Conservation (phyloP, 2,113 vertebrate species). For the Malurus elegans region DNA sequence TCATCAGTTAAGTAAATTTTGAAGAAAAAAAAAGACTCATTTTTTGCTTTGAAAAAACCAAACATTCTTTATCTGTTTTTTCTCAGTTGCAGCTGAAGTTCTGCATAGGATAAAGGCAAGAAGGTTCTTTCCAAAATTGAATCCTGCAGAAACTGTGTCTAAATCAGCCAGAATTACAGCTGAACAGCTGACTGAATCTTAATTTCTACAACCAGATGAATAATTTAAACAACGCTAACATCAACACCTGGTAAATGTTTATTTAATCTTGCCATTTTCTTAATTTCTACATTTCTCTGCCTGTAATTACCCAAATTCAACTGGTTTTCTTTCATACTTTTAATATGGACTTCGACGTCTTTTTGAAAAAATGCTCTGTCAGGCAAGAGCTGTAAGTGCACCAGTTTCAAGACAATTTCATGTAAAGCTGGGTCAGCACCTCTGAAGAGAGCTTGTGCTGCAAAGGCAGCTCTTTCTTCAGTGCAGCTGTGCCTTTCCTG, state of each 20-base stretch:
- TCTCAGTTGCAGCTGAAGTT: not conserved
- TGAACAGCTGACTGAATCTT: not conserved
- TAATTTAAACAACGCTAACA: not conserved
- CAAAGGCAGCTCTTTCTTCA: not conserved
- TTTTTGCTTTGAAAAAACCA: not conserved
- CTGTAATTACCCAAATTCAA: not conserved
- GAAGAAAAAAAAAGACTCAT: not conserved
- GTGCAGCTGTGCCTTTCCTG: not conserved
- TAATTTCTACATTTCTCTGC: not conserved
- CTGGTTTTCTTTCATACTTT: not conserved
- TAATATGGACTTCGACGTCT: rapidly evolving
- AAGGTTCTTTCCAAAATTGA: not conserved
- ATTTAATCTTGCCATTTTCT: not conserved
- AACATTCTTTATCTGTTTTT: not conserved
- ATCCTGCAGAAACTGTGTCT: not conserved
- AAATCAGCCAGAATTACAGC: not conserved
- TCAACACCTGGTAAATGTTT: not conserved
- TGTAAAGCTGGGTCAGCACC: not conserved
- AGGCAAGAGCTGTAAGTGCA: not conserved
- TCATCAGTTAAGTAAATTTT: not conserved
- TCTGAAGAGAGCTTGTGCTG: not conserved
- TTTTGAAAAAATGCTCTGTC: not conserved
- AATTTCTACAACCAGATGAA: not conserved
- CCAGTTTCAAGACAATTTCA: not conserved
- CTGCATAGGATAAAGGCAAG: not conserved